These are phyloP conservation scores for Pipistrellus kuhlii DNA, from an alignment of 2,797 vertebrate genomes.

Conservation along the genomic window DNA sequence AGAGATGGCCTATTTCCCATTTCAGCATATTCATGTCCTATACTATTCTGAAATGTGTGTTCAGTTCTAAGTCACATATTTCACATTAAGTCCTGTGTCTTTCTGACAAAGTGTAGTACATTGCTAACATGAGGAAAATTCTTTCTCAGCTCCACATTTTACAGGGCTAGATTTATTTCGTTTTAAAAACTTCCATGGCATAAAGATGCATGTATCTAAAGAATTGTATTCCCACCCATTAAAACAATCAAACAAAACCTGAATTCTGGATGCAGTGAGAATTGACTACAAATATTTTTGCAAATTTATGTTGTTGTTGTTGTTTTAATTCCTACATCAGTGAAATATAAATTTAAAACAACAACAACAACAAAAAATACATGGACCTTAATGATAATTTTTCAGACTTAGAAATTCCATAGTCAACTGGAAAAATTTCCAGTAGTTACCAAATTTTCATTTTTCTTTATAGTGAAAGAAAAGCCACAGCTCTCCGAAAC, in stretches of 20 bases:
- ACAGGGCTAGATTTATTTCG: background rate
- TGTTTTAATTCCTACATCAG: background rate
- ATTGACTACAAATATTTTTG: constrained; percentile 35
- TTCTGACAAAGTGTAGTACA: background rate
- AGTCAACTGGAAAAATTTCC: background rate
- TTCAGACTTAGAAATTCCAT: background rate
- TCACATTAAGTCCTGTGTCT: background rate
- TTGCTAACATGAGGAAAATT: background rate
- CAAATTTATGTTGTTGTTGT: background rate
- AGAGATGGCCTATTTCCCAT: background rate
- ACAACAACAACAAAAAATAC: background rate
- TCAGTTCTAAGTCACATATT: background rate
- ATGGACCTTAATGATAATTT: background rate
- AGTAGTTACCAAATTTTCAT: background rate
- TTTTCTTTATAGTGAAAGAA: background rate
- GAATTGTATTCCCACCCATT: background rate
- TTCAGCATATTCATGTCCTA: background rate
- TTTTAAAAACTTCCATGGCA: background rate
- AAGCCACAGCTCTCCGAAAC: background rate
- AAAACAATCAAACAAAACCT: background rate
- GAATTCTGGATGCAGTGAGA: background rate
- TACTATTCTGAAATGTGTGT: background rate
- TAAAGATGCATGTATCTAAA: background rate
- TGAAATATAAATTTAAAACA: background rate
- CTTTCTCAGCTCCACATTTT: background rate